Conservation (phyloP, 2,797 vertebrate genomes). For the Chromis chromis region DNA sequence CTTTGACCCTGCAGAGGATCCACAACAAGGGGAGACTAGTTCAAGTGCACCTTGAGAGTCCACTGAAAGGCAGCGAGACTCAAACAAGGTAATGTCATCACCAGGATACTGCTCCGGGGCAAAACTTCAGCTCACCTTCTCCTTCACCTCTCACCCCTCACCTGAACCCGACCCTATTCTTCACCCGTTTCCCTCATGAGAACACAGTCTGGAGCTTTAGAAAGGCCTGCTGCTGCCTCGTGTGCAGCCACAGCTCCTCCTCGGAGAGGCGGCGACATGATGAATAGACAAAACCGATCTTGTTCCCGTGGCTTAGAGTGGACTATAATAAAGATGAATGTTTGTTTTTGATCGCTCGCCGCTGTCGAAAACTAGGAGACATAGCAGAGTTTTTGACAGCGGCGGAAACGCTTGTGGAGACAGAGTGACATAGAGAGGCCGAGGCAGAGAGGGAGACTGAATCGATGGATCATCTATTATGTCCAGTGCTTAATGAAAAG, state of each 20-base stretch:
- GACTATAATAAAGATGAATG: conserved; percentile 82
- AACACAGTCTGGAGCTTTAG: conserved; percentile 15
- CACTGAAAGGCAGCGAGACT: conserved; percentile 10
- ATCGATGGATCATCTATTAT: conserved; percentile 83
- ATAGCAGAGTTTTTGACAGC: conserved; percentile 52
- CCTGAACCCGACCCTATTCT: not conserved
- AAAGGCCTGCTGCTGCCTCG: conserved; percentile 17
- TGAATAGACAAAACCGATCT: conserved; percentile 66
- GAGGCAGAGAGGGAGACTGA: conserved; percentile 30
- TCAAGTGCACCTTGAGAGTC: not conserved
- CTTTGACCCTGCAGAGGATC: conserved; percentile 15
- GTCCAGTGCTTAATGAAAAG: conserved; percentile 78
- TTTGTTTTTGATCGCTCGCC: conserved; percentile 70
- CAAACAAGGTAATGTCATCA: not conserved
- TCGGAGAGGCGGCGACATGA: conserved; percentile 67
- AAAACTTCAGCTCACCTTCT: conserved; percentile 10
- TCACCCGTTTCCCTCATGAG: not conserved
- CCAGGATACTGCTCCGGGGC: not conserved
- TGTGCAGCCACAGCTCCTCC: conserved; percentile 31
- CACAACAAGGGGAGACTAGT: not conserved
- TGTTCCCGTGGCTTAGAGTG: conserved; percentile 68
- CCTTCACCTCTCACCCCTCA: conserved; percentile 18
- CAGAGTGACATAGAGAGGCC: conserved; percentile 35
- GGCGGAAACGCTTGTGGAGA: conserved; percentile 30
- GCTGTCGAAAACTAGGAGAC: conserved; percentile 58